A percentile compares a stretch with the other conserved stretches of the same genome.
Conservation (phyloP, 2,113 vertebrate species). For the Danionella cerebrum region DNA sequence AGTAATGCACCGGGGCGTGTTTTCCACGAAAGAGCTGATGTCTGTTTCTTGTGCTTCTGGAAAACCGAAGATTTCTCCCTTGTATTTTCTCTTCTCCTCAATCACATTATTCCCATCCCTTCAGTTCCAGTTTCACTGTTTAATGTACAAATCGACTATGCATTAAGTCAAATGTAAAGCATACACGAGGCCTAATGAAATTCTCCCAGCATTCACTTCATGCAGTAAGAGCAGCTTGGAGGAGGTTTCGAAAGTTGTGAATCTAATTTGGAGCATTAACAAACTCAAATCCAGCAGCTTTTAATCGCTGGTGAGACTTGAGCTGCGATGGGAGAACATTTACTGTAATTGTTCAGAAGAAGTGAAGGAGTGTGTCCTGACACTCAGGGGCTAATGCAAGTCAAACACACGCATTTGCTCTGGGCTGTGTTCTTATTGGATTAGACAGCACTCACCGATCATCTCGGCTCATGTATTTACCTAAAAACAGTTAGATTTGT, state of each 20-base stretch:
- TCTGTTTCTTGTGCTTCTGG: background rate
- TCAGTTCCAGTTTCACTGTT: background rate
- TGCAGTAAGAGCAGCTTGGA: conserved; percentile 7
- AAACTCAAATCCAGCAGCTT: background rate
- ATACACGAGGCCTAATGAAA: conserved; percentile 10
- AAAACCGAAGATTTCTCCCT: background rate
- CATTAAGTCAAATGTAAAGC: conserved; percentile 43
- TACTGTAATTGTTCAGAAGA: conserved; percentile 48
- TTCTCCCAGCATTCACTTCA: background rate
- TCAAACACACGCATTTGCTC: conserved; percentile 60
- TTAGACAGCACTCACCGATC: conserved; percentile 66
- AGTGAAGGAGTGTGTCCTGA: conserved; percentile 26
- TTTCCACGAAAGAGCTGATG: background rate
- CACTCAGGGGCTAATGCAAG: conserved; percentile 59
- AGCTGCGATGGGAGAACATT: conserved; percentile 22
- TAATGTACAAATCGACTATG: conserved; percentile 24
- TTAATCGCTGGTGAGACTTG: background rate
- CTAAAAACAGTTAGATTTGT: conserved; percentile 66
- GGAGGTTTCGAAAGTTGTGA: conserved; percentile 4
- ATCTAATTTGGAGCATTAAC: conserved; percentile 18
- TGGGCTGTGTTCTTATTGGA: conserved; percentile 58
- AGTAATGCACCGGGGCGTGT: background rate
- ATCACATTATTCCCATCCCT: background rate
- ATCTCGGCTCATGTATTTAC: conserved; percentile 58
- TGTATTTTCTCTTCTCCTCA: background rate